phyloP scores from a whole-genome alignment of 1,140 invertebrate species.

The Apocrypta bakeri region DNA sequence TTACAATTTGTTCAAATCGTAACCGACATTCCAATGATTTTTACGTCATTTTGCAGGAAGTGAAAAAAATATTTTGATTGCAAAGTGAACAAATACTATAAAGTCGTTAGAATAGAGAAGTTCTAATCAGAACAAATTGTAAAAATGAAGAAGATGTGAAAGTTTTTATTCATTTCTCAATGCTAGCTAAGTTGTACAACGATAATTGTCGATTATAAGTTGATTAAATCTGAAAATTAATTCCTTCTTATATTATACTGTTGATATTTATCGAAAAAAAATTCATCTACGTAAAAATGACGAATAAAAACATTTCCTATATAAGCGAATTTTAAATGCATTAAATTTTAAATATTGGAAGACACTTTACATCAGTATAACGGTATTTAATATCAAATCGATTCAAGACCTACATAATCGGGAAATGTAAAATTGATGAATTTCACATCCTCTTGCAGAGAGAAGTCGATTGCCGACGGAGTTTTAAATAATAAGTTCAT shows the following conservation, averaged over 20 bases:
- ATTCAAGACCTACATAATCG: not conserved
- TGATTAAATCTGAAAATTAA: not conserved
- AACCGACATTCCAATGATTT: not conserved
- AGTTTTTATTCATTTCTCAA: not conserved
- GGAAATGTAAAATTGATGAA: not conserved
- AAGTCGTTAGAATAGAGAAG: too few species aligned
- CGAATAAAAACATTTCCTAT: too few species aligned
- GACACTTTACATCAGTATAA: not conserved
- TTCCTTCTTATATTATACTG: not conserved
- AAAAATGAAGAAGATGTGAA: constrained; percentile 9
- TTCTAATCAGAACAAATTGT: not conserved
- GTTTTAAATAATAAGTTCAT: not conserved
- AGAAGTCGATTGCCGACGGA: not conserved
- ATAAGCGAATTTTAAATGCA: too few species aligned
- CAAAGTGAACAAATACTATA: too few species aligned
- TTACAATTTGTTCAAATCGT: not conserved
- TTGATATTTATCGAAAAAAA: not conserved
- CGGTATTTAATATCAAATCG: not conserved
- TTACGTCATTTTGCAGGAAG: too few species aligned
- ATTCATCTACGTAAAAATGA: not conserved
- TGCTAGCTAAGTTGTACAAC: not conserved
- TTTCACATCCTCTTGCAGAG: constrained; percentile 6
- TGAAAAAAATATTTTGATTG: too few species aligned
- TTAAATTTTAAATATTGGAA: not conserved
- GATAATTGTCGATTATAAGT: not conserved